Evolutionary conservation across 2,113 vertebrate species (phyloP), one percentile per base, ranked within the genome.

Genomic region (Calonectris borealis): DNA sequence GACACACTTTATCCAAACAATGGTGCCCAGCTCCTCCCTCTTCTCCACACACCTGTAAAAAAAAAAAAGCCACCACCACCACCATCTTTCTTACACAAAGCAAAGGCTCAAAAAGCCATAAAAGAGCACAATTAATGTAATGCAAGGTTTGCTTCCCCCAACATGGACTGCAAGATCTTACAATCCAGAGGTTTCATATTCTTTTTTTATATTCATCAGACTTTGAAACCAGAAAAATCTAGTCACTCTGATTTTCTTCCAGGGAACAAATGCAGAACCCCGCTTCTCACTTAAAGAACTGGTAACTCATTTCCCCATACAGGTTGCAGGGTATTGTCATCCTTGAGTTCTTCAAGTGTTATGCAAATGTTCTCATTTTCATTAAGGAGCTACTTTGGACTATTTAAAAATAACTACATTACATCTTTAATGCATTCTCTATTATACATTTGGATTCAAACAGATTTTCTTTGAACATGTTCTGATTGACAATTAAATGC

Each of bases 391-490:
- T 93, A 85, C 70, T 94, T 77, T 65, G 70, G 75, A 85, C 62
- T 91, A 76, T 32, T 95, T 95, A 87, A 89, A 96, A 93, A 85
- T 91, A 93, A 69, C 80, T 72, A 20, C 4, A 2, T 80, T 89
- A 64, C 44, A 84, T 64, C 34, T 93, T 77, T 92, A 93, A 93
- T 66, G 68, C 40, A 73, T 38, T 52, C 64, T 90, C 71, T 62
- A 27, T 78, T 77, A 65, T 7, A 44, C 46, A 38, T 31, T 54
- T 69, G 77, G 44, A 69, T 93, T 86, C 58, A 46, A 94, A 46
- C 10, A 46, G 44, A 51, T 71, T 83, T 69, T 83, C 71, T 86
- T 72, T 62, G 58, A 42, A 65, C 13, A 3, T 36, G 21, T 76
- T 90, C 81, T 91, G 44, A 94, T 6, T 85, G 94, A 55, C 58